phyloP scores from a whole-genome alignment of 2,888 invertebrate species.

The Spilarctia lutea region DNA sequence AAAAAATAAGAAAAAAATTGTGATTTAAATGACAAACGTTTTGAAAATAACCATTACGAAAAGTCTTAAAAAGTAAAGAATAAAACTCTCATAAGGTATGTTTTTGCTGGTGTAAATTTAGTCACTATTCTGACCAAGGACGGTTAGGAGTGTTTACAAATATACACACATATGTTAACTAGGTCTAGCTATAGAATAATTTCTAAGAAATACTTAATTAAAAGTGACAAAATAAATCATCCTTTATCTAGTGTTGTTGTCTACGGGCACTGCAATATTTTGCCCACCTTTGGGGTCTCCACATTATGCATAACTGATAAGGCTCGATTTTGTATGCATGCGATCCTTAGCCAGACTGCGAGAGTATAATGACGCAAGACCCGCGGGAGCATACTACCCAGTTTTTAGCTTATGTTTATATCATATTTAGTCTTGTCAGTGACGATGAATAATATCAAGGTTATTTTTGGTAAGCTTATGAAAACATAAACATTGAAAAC shows the following conservation, averaged over 20 bases:
- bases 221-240: conserved; percentile 22
- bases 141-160: background rate
- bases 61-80: background rate
- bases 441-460: conserved; percentile 8
- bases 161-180: background rate
- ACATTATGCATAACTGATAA: conserved; percentile 87
- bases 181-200: background rate
- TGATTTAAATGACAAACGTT: background rate
- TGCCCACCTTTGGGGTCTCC: conserved; percentile 85
- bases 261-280: conserved; percentile 79
- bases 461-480: background rate
- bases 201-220: background rate
- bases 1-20: background rate
- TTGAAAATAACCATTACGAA: background rate
- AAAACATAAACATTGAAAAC: background rate
- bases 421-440: conserved; percentile 21
- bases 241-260: conserved; percentile 41
- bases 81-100: background rate
- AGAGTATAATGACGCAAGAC: conserved; percentile 75
- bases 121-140: background rate
- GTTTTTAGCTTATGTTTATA: conserved; percentile 60
- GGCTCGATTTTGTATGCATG: conserved; percentile 86
- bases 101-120: background rate
- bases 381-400: conserved; percentile 67
- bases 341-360: conserved; percentile 79